Evolutionary conservation across 35 echinoderm and acorn worm genomes (phyloP).

Genomic region (Ophiothrix spiculata): DNA sequence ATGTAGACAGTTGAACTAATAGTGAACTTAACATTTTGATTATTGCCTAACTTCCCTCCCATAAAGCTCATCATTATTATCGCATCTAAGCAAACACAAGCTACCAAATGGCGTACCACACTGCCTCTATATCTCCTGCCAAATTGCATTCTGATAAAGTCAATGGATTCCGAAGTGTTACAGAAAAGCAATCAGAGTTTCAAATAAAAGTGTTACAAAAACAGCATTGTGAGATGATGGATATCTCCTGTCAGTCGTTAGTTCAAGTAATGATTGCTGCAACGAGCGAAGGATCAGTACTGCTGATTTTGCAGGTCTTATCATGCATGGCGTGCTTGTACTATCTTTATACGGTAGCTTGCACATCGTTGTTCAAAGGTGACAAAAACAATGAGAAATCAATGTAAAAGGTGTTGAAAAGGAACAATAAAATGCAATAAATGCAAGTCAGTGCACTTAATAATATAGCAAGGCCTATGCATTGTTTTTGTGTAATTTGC

Average conservation of each 20-base stretch:
- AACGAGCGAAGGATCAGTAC: not conserved
- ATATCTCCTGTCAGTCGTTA: not conserved
- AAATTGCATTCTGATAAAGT: not conserved
- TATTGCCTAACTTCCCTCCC: not conserved
- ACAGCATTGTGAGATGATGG: constrained; percentile 12
- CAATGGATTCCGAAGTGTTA: not conserved
- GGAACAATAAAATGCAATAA: not conserved
- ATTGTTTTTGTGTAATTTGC: constrained; percentile 6
- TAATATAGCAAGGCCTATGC: not conserved
- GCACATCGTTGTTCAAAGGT: not conserved
- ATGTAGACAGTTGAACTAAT: not conserved
- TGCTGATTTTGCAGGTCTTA: not conserved
- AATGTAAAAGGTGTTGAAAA: not conserved
- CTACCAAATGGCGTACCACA: not conserved
- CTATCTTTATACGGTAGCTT: not conserved
- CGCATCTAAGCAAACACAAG: not conserved
- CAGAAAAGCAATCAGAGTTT: not conserved
- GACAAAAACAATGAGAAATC: not conserved
- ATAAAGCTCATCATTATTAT: constrained; percentile 6
- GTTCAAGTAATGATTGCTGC: not conserved
- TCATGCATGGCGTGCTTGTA: not conserved
- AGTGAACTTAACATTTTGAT: not conserved
- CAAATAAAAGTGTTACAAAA: not conserved
- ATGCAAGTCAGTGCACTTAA: not conserved
- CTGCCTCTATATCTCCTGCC: not conserved